Conservation (phyloP, 2,888 invertebrate genomes). For the Onchidella celtica region DNA sequence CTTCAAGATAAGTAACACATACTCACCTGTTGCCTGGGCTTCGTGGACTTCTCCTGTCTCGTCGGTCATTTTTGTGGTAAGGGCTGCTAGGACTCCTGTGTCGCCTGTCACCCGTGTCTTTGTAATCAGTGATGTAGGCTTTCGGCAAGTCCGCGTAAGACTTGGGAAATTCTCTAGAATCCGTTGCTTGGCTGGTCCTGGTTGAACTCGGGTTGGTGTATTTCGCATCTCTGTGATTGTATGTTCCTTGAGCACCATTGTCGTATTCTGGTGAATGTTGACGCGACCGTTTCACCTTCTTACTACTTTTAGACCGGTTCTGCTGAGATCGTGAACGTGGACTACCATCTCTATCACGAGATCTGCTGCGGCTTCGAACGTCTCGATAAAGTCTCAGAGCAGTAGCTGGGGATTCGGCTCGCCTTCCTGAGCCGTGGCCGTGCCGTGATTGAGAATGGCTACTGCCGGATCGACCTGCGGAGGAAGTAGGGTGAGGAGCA, state of each 20-base stretch:
- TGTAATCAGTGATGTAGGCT: constrained; percentile 58
- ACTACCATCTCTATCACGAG: constrained; percentile 63
- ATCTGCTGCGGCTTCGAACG: constrained; percentile 68
- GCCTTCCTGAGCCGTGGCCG: constrained; percentile 10
- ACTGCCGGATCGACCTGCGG: constrained; percentile 19
- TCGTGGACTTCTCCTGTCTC: constrained; percentile 19
- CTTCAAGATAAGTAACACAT: too few species aligned
- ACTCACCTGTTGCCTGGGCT: constrained; percentile 44
- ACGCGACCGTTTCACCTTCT: constrained; percentile 62
- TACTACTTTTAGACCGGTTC: constrained; percentile 55
- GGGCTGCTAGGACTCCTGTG: constrained; percentile 47
- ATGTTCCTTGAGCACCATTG: background rate
- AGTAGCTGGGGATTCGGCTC: constrained; percentile 32
- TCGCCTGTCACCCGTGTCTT: constrained; percentile 27
- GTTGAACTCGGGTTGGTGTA: constrained; percentile 11
- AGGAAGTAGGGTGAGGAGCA: background rate
- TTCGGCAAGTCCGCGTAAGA: constrained; percentile 70
- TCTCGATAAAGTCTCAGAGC: constrained; percentile 38
- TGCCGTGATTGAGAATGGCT: constrained; percentile 11
- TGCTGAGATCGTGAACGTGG: constrained; percentile 52
- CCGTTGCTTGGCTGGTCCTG: background rate
- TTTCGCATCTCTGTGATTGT: constrained; percentile 18
- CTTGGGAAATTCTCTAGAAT: constrained; percentile 52
- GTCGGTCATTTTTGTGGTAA: constrained; percentile 39
- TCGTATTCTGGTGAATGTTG: constrained; percentile 49